Evolutionary conservation across 1,140 invertebrate species (phyloP), one percentile per base, ranked within the genome.

Genomic region (Calephelis nemesis): DNA sequence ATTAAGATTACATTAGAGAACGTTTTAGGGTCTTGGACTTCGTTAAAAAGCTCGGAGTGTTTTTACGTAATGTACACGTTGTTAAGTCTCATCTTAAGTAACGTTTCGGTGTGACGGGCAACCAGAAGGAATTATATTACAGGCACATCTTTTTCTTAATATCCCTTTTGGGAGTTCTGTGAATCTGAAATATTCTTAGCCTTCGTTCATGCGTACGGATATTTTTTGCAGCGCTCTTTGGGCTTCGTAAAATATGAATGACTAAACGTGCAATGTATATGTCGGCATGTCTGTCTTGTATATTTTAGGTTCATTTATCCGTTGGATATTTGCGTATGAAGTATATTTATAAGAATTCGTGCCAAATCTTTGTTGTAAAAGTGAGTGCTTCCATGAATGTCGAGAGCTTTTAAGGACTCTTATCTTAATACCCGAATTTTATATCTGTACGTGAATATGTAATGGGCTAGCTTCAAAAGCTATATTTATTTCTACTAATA

Each of bases 101-200:
- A 47, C 52, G 30, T 30, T 9, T 6, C 50, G 49, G 64, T 65
- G 64, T 65, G 10, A 58, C 49, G 52, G 49, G n/a, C 8, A 42
- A 40, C 49, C 39, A n/a, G 5, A 47, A 65, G 39, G 47, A 65
- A 52, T 45, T 54, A 66, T 45, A 52, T 40, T 58, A 58, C 49
- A 52, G 64, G 42, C 49, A 45, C 64, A 65, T 65, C 30, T 65
- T 47, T 58, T 65, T 49, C 64, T 42, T 66, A 52, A 66, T 45
- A 40, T 52, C 50, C 6, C 64, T 66, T 66, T 12, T 15, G 50
- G 64, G 64, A 19, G 39, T 54, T 65, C 42, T 19, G 49, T 15
- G 30, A 65, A 65, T 65, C 50, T 49, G 49, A 65, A 65, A 52
- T 40, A 54, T 45, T 40, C 64, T 49, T 13, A 15, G 64, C 42